Conservation (phyloP, 2,797 vertebrate species). For the Holocentrus rufus region DNA sequence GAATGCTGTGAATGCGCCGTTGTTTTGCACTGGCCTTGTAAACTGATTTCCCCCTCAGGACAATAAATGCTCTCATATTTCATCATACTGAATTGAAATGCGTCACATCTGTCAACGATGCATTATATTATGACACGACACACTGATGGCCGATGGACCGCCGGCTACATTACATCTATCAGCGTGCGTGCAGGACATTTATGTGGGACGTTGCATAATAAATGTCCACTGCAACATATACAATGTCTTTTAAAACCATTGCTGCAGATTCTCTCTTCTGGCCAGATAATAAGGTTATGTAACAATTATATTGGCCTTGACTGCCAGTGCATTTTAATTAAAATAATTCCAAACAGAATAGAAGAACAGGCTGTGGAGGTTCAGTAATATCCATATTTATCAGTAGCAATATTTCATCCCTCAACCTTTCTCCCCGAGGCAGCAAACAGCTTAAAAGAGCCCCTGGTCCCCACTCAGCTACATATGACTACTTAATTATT, state of each 20-base stretch:
- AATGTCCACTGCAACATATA: too few species aligned
- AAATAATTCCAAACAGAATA: slow-evolving; percentile 17
- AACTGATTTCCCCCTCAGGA: not conserved
- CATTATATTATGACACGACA: too few species aligned
- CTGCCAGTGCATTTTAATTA: not conserved
- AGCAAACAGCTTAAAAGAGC: slow-evolving; percentile 26
- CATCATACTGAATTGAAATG: not conserved
- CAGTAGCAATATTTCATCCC: slow-evolving; percentile 47
- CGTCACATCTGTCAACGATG: not conserved
- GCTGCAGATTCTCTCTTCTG: too few species aligned
- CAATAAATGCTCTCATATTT: not conserved
- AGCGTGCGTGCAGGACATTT: too few species aligned
- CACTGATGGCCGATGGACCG: too few species aligned
- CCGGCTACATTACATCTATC: too few species aligned
- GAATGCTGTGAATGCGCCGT: too few species aligned
- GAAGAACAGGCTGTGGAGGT: not conserved
- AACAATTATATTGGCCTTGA: too few species aligned
- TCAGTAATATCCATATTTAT: slow-evolving; percentile 38
- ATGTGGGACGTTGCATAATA: too few species aligned
- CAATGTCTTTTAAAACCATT: too few species aligned
- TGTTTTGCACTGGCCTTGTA: too few species aligned
- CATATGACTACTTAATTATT: slow-evolving; percentile 26
- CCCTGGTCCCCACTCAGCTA: not conserved
- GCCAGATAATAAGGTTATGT: too few species aligned
- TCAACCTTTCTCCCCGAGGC: slow-evolving; percentile 40